These are phyloP conservation scores for Dromas ardeola DNA, from an alignment of 2,113 vertebrate genomes.

Conservation along the genomic window DNA sequence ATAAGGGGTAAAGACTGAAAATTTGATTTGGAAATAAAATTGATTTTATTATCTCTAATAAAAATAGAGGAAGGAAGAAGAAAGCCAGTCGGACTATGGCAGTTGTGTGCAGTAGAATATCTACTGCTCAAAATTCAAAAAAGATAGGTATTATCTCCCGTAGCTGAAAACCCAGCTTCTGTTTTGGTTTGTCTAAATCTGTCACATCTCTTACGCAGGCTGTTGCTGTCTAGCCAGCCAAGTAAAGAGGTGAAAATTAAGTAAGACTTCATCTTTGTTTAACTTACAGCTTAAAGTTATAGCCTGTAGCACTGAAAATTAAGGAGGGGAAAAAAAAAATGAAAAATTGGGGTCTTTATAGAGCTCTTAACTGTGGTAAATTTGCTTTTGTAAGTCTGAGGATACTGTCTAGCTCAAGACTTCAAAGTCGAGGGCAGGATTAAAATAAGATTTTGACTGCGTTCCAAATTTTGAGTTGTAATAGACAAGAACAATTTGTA, in stretches of 20 bases:
- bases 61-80: background rate
- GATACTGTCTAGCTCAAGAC: background rate
- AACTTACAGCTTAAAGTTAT: background rate
- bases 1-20: background rate
- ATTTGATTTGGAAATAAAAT: background rate
- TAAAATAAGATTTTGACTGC: background rate
- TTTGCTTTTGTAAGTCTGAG: background rate
- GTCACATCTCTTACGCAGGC: background rate
- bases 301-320: background rate
- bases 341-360: background rate
- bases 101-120: background rate
- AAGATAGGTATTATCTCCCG: background rate
- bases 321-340: background rate
- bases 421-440: background rate
- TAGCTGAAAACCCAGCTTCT: background rate
- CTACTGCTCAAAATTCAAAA: background rate
- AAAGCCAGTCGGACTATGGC: background rate
- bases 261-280: background rate
- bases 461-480: background rate
- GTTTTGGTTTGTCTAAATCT: background rate
- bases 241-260: background rate
- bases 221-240: background rate
- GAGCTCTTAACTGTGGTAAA: background rate
- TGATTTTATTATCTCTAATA: background rate
- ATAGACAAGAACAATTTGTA: background rate